Evolutionary conservation across 2,797 vertebrate genomes (phyloP).

Genomic region (Hozukius guyotensis): DNA sequence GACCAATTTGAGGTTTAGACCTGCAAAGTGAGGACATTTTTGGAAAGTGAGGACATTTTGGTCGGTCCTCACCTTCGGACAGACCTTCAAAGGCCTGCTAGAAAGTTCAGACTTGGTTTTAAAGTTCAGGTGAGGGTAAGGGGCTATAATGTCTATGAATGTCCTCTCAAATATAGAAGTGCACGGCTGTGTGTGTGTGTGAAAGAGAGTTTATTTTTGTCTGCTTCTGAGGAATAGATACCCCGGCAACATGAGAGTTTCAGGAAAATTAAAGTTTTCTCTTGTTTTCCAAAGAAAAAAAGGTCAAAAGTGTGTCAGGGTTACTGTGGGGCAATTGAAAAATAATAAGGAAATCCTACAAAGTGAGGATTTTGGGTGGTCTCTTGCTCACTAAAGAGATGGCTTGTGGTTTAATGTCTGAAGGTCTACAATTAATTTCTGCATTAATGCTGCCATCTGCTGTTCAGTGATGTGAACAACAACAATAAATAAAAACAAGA

Average conservation of each 20-base stretch:
- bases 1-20: too few relatives aligned
- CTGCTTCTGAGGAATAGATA: neutral
- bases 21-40: too few relatives aligned
- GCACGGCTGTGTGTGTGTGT: neutral
- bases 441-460: constrained; percentile 57
- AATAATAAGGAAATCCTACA: neutral
- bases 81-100: too few relatives aligned
- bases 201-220: neutral
- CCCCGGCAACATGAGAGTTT: neutral
- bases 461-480: constrained; percentile 33
- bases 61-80: too few relatives aligned
- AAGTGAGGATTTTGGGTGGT: neutral
- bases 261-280: neutral
- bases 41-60: too few relatives aligned
- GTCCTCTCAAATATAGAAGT: too few relatives aligned
- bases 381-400: neutral
- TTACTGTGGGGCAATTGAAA: neutral
- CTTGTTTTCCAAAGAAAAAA: neutral
- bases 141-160: too few relatives aligned
- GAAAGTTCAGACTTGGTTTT: too few relatives aligned
- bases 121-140: too few relatives aligned
- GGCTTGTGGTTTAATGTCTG: neutral
- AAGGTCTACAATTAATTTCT: constrained; percentile 2
- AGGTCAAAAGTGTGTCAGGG: neutral
- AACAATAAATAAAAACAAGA: neutral